phyloP scores from a whole-genome alignment of 2,113 vertebrate species.

The Pluvianellus socialis region DNA sequence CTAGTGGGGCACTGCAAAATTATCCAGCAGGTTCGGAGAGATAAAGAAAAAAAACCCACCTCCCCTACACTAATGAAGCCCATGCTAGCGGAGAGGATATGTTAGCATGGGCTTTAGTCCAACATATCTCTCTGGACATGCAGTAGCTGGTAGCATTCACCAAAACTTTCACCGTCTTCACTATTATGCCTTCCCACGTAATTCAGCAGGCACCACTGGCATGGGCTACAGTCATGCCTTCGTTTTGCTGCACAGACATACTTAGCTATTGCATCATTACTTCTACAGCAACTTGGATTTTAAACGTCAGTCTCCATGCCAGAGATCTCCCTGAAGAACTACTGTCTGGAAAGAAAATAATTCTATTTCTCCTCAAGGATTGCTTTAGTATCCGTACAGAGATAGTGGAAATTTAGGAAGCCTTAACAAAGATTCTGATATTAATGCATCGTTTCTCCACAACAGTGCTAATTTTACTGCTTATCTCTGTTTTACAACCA shows the following conservation, averaged over 20 bases:
- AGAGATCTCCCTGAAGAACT: background rate
- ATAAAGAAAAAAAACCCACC: background rate
- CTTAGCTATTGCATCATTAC: background rate
- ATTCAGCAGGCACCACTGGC: background rate
- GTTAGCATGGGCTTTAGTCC: background rate
- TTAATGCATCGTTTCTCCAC: background rate
- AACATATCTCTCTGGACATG: background rate
- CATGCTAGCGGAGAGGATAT: accelerated
- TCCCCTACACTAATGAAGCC: background rate
- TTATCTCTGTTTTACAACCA: constrained; percentile 40
- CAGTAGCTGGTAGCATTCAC: background rate
- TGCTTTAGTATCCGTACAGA: background rate
- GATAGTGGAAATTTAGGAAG: background rate
- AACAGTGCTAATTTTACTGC: background rate
- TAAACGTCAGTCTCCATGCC: background rate
- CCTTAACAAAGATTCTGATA: background rate
- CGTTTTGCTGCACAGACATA: background rate
- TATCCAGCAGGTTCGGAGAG: background rate
- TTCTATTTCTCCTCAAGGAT: background rate
- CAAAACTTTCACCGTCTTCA: background rate
- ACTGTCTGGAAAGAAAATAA: background rate
- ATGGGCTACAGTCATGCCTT: background rate
- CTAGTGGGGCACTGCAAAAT: background rate
- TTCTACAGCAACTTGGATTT: background rate
- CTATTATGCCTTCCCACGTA: accelerated